Base-by-base conservation (phyloP, 2,113 vertebrate species). In the Chaetodon auriga region DNA sequence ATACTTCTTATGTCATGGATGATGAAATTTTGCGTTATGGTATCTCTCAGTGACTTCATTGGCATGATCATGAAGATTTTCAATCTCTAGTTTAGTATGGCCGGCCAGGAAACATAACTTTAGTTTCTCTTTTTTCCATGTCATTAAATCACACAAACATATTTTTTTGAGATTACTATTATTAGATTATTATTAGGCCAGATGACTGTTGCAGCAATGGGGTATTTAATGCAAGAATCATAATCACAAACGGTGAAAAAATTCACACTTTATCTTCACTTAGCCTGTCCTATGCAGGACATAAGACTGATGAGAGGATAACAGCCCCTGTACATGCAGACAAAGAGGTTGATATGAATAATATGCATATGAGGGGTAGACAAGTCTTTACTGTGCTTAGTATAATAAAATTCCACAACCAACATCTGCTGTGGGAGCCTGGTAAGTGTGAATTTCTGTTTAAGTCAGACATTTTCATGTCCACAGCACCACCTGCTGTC, bases 401-500 rank as follows among this genome's bases (percentile, higher is more conserved):
- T 41, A 23, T 61, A 30, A 10, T 35, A 18, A 41, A 61, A 68
- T 48, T 64, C 51, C 13, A 64, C 9, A 2, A 25, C 2, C 23
- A 16, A 21, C 19, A 12, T 63, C 11, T 58, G 23, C n/a, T 10
- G 14, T 8, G 25, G 21, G 6, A 30, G 45, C 30, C 16, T 23
- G 9, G 14, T 68, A 38, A 2, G 9, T 38, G 65, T 25, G 4
- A 45, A 36, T n/a, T 19, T 16, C 30, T 68, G 35, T 13, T 14
- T 58, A 6, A 45, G 10, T 36, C 13, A 8, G 10, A 64, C 30
- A 66, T 3, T 19, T 49, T n/a, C 48, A 23, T 23, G 36, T 49
- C 19, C 51, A 63, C 35, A 78, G 63, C 81, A 63, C 64, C 88
- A 85, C 48, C 86, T 79, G n/a, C 72, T 68, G 79, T 62, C 35